phyloP scores from a whole-genome alignment of 2,113 vertebrate genomes.

The Cheilinus undulatus region DNA sequence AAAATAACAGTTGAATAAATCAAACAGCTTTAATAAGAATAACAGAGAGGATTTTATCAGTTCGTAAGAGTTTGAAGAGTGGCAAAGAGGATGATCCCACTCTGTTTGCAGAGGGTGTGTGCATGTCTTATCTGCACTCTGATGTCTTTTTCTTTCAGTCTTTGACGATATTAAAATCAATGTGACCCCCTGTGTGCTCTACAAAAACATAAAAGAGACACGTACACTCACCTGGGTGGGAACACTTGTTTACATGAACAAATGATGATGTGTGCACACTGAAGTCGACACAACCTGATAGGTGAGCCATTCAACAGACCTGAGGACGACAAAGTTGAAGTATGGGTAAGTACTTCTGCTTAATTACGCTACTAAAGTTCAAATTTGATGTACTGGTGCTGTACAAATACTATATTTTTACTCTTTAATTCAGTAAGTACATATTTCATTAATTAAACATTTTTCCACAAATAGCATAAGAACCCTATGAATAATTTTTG shows the following conservation, averaged over 20 bases:
- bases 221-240: neutral
- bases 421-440: neutral
- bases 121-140: neutral
- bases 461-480: too few species aligned
- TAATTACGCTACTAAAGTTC: neutral
- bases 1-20: neutral
- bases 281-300: neutral
- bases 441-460: too few species aligned
- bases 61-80: neutral
- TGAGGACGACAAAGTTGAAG: neutral
- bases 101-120: constrained; percentile 46
- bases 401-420: neutral
- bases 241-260: neutral
- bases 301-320: neutral
- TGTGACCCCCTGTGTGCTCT: neutral
- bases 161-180: neutral
- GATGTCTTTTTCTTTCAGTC: neutral
- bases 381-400: neutral
- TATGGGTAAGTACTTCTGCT: neutral
- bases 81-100: neutral
- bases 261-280: neutral
- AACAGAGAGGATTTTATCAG: neutral
- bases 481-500: too few species aligned
- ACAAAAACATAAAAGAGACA: neutral
- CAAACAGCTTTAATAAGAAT: neutral